These are phyloP conservation scores for Ochropleura plecta DNA, from an alignment of 2,888 invertebrate species.

Conservation along the genomic window DNA sequence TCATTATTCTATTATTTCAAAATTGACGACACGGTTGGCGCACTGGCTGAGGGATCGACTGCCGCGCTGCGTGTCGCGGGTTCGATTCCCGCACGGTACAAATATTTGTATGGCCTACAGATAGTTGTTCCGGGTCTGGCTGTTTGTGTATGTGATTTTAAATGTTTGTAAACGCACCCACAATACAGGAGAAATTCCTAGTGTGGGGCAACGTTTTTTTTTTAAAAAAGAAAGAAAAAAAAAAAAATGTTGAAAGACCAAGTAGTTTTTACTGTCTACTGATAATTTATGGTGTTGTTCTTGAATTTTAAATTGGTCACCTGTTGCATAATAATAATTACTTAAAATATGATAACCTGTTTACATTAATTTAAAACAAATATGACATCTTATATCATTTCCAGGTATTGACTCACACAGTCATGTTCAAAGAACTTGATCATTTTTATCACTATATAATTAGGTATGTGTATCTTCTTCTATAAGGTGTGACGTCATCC, in stretches of 20 bases:
- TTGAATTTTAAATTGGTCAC: not conserved
- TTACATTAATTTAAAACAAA: not conserved
- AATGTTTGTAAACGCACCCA: no score
- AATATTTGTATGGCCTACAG: no score
- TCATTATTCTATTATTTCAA: not conserved
- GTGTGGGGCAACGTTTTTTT: no score
- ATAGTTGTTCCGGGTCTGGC: no score
- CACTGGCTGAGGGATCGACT: no score
- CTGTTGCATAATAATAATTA: not conserved
- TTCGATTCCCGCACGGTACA: no score
- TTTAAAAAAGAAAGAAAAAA: no score
- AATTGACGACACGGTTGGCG: no score
- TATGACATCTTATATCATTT: slow-evolving; percentile 22
- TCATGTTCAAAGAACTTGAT: slow-evolving; percentile 8
- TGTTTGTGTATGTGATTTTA: no score
- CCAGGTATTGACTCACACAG: slow-evolving; percentile 18
- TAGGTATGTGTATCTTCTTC: slow-evolving; percentile 2
- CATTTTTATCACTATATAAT: slow-evolving; percentile 4
- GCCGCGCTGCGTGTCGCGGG: no score
- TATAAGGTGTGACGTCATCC: slow-evolving; percentile 18
- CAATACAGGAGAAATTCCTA: no score
- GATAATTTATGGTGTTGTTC: not conserved
- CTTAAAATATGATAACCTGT: not conserved
- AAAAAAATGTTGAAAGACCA: no score
- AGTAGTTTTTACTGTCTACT: not conserved